Evolutionary conservation across 2,113 vertebrate genomes (phyloP).

Genomic region (Nothoprocta perdicaria): DNA sequence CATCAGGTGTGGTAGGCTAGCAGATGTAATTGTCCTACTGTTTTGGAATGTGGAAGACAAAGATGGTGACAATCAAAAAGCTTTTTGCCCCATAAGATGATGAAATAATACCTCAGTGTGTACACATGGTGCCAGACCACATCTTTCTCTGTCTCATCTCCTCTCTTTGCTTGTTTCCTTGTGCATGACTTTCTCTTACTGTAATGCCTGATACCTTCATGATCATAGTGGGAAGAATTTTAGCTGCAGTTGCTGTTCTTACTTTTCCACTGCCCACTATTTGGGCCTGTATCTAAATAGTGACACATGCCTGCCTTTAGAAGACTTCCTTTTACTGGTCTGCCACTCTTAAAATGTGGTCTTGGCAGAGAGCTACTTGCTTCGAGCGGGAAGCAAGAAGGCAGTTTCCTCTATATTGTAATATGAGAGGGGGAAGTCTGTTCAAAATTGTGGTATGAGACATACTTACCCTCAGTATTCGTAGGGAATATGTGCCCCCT

Average conservation of each 20-base stretch:
- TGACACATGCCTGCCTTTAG: neutral
- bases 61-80: neutral
- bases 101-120: conserved; percentile 9
- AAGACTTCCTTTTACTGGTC: neutral
- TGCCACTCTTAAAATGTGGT: neutral
- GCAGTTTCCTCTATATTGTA: too few species aligned
- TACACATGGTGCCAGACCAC: neutral
- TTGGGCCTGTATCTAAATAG: neutral
- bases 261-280: neutral
- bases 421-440: neutral
- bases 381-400: too few species aligned
- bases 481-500: neutral
- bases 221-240: conserved; percentile 62
- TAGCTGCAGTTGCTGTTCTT: neutral
- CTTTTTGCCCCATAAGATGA: neutral
- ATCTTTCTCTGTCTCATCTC: conserved; percentile 51
- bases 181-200: conserved; percentile 69
- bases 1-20: neutral
- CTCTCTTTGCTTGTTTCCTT: conserved; percentile 66
- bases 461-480: neutral
- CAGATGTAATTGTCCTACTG: neutral
- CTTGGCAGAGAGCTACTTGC: neutral
- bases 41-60: neutral
- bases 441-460: neutral
- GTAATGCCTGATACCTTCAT: conserved; percentile 74